A percentile compares a stretch with the other conserved stretches of the same genome.
phyloP scores from a whole-genome alignment of 1,140 invertebrate species.

The Aphelenchoides avenae region DNA sequence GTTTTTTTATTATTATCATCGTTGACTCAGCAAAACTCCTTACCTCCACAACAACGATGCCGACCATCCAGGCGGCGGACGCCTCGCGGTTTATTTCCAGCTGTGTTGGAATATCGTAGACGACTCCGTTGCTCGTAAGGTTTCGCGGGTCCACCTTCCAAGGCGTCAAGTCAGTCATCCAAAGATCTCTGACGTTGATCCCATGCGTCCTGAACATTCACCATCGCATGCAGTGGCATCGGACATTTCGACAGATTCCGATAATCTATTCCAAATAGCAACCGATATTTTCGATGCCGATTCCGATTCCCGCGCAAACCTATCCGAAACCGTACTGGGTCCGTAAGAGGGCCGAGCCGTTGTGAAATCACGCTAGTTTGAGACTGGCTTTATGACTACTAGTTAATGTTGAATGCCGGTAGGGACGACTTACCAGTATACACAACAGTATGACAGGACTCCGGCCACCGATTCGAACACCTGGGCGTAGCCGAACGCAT shows the following conservation, averaged over 20 bases:
- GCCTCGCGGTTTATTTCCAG: constrained; percentile 36
- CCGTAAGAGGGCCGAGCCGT: no score
- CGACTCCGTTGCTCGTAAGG: constrained; percentile 32
- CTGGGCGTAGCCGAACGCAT: constrained; percentile 34
- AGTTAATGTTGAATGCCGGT: no score
- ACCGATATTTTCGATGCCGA: neutral
- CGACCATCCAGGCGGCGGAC: constrained; percentile 47
- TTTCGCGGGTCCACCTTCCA: constrained; percentile 22
- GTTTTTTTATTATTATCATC: no score
- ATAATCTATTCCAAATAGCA: neutral
- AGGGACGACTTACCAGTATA: constrained; percentile 33
- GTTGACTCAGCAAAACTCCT: no score
- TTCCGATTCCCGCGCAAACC: neutral
- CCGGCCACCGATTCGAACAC: constrained; percentile 41
- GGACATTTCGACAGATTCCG: neutral
- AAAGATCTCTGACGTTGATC: constrained; percentile 34
- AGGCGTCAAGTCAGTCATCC: constrained; percentile 16
- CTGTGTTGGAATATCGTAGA: constrained; percentile 33
- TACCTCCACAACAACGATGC: constrained; percentile 50
- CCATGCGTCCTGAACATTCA: constrained; percentile 34
- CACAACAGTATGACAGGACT: constrained; percentile 36
- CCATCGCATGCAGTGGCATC: no score
- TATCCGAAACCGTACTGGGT: no score
- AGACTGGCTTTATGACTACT: neutral
- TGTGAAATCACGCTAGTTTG: no score